A percentile compares a stretch with the other conserved stretches of the same genome.
phyloP scores from a whole-genome alignment of 2,797 vertebrate species.

The Pterois miles region DNA sequence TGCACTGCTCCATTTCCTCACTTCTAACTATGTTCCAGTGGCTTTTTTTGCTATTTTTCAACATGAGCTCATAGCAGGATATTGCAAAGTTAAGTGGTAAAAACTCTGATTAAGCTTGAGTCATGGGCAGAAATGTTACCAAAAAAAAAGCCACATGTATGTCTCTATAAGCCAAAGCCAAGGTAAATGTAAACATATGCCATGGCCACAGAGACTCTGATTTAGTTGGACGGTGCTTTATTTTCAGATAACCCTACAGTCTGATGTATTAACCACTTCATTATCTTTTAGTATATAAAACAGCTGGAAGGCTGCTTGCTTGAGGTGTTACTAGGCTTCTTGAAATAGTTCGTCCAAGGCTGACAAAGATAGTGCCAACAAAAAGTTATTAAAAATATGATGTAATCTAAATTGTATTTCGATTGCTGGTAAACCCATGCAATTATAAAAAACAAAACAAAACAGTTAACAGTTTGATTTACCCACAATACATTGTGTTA shows the following conservation, averaged over 20 bases:
- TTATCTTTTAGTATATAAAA: not conserved
- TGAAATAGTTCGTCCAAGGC: not conserved
- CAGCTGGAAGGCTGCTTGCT: not conserved
- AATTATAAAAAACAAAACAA: not conserved
- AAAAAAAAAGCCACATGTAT: not conserved
- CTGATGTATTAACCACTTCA: not conserved
- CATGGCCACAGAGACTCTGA: not conserved
- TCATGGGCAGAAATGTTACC: conserved; percentile 2
- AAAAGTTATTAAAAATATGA: not conserved
- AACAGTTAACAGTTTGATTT: too few relatives aligned
- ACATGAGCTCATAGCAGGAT: conserved; percentile 8
- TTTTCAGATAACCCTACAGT: not conserved
- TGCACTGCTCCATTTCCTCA: conserved; percentile 1
- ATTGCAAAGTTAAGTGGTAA: not conserved
- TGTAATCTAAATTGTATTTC: not conserved
- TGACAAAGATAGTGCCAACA: not conserved
- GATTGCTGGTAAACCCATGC: not conserved
- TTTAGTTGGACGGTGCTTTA: not conserved
- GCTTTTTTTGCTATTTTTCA: conserved; percentile 1
- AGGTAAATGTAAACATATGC: not conserved
- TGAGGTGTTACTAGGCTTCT: not conserved
- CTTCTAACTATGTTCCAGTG: not conserved
- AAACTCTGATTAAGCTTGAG: conserved; percentile 6
- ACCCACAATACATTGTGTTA: not conserved
- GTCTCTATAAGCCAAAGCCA: not conserved